A percentile compares a stretch with the other conserved stretches of the same genome.
Conservation (phyloP, 2,113 vertebrate genomes). For the Pangasianodon hypophthalmus region DNA sequence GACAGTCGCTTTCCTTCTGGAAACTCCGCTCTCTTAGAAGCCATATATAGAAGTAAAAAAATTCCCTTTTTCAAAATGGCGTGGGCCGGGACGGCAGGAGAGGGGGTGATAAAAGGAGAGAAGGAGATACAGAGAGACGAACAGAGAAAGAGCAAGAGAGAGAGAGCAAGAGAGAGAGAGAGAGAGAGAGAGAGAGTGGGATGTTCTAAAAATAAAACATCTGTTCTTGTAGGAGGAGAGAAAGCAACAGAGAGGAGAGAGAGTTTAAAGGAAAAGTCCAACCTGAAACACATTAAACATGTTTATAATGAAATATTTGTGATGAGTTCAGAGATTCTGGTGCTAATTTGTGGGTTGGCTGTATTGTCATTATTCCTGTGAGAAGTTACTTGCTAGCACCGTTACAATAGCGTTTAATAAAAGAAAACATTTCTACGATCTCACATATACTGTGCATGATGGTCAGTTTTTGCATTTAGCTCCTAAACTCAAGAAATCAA, state of each 20-base stretch:
- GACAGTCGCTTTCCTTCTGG: slow-evolving; percentile 45
- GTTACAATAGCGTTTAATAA: background rate
- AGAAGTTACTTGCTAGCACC: background rate
- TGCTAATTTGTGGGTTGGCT: background rate
- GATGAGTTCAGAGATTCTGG: background rate
- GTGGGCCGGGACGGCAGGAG: slow-evolving; percentile 54
- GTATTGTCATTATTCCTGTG: background rate
- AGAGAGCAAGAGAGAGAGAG: slow-evolving; percentile 36
- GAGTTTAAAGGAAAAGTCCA: background rate
- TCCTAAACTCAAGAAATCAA: background rate
- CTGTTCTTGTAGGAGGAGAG: slow-evolving; percentile 66
- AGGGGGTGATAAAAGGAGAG: slow-evolving; percentile 3
- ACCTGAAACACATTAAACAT: background rate
- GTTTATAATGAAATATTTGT: slow-evolving; percentile 1
- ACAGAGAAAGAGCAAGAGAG: background rate
- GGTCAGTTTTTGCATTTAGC: background rate
- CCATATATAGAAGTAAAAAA: slow-evolving; percentile 56
- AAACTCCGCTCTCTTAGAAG: slow-evolving; percentile 54
- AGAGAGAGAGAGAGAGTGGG: slow-evolving; percentile 36
- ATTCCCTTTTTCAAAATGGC: slow-evolving; percentile 57
- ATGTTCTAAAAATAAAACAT: slow-evolving; percentile 78
- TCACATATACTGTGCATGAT: background rate
- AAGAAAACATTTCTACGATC: background rate
- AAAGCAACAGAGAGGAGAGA: slow-evolving; percentile 31
- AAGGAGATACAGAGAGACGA: background rate